Evolutionary conservation across 2,888 invertebrate species (phyloP).

Genomic region (Carpatolechia fugitivella): DNA sequence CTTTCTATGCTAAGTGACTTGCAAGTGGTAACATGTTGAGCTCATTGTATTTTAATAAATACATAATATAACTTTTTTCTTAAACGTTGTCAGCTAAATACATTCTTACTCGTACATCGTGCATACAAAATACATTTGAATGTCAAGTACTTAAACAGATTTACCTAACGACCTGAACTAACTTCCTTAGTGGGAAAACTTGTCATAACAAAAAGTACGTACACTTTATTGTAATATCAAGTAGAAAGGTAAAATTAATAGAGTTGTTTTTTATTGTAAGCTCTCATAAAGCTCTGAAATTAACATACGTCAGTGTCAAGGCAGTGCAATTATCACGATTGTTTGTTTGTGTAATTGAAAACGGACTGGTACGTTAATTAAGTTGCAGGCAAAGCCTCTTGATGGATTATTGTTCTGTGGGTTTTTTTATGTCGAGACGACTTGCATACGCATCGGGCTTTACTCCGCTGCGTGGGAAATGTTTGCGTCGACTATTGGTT

Average conservation of each 20-base stretch:
- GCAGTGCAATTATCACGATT: conserved; percentile 40
- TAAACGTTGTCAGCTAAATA: too few species aligned
- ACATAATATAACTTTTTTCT: too few species aligned
- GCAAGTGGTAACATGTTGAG: conserved; percentile 45
- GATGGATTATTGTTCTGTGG: conserved; percentile 66
- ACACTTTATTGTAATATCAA: too few species aligned
- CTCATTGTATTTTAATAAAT: conserved; percentile 43
- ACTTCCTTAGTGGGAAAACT: too few species aligned
- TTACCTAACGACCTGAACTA: too few species aligned
- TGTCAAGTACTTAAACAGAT: too few species aligned
- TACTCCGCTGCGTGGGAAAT: conserved; percentile 59
- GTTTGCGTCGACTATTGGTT: conserved; percentile 46
- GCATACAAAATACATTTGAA: too few species aligned
- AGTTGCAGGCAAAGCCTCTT: conserved; percentile 61
- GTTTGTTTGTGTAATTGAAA: conserved; percentile 74
- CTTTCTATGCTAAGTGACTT: conserved; percentile 62
- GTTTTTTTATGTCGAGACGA: conserved; percentile 55
- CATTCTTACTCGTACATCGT: too few species aligned
- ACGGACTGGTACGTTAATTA: conserved; percentile 59
- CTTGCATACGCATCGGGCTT: conserved; percentile 68
- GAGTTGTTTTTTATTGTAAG: neutral
- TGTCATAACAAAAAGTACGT: too few species aligned
- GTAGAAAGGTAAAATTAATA: conserved; percentile 1
- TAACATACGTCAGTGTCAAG: conserved; percentile 17
- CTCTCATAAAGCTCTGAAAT: conserved; percentile 4